These are phyloP conservation scores for Myripristis murdjan DNA, from an alignment of 2,797 vertebrate species.

Conservation along the genomic window DNA sequence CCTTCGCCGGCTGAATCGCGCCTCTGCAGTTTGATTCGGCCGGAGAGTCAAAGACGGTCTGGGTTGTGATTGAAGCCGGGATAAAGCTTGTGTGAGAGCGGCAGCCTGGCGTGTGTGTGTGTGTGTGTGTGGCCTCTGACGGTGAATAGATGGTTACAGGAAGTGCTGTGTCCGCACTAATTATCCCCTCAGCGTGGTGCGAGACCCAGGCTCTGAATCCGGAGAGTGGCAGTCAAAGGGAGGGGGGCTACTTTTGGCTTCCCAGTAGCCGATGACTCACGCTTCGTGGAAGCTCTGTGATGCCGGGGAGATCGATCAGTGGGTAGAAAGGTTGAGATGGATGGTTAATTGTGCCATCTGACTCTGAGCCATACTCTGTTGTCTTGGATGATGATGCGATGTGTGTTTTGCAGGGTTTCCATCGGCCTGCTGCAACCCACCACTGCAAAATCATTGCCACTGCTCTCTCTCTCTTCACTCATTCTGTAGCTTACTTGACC, in stretches of 20 bases:
- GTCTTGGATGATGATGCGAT: too few relatives aligned
- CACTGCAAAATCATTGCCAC: too few relatives aligned
- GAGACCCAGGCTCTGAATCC: slow-evolving; percentile 33
- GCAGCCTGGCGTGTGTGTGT: slow-evolving; percentile 7
- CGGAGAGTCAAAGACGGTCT: not conserved
- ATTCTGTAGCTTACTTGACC: too few relatives aligned
- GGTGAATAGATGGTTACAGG: slow-evolving; percentile 42
- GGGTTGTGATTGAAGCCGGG: slow-evolving; percentile 12
- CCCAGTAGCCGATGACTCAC: slow-evolving; percentile 61
- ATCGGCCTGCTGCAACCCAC: too few relatives aligned
- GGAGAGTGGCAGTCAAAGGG: slow-evolving; percentile 36
- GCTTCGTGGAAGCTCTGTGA: slow-evolving; percentile 32
- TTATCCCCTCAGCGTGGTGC: slow-evolving; percentile 46
- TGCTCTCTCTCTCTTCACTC: too few relatives aligned
- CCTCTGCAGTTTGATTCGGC: slow-evolving; percentile 27
- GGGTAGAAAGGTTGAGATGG: not conserved
- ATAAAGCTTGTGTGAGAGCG: not conserved
- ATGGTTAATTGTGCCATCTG: slow-evolving; percentile 12
- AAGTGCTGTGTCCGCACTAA: slow-evolving; percentile 42
- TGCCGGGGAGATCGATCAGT: slow-evolving; percentile 23
- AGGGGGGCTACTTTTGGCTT: slow-evolving; percentile 17
- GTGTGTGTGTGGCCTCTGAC: slow-evolving; percentile 19
- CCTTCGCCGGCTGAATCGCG: not conserved
- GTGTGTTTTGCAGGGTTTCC: too few relatives aligned
- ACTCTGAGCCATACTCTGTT: not conserved